These are phyloP conservation scores for Lasiommata megera DNA, from an alignment of 2,888 invertebrate genomes.

Conservation along the genomic window DNA sequence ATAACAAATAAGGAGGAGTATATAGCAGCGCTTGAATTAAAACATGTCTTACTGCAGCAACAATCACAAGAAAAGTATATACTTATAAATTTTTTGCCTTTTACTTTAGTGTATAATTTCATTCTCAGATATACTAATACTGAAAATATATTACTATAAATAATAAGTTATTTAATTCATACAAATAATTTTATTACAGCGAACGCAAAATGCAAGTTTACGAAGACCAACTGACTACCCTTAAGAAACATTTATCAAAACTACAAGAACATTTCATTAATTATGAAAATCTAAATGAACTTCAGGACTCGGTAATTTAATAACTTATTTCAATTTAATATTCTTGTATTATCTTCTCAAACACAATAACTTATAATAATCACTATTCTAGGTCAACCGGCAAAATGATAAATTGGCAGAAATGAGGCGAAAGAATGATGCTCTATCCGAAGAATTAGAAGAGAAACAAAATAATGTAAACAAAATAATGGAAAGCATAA, in stretches of 20 bases:
- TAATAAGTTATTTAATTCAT: not conserved
- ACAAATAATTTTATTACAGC: slow-evolving; percentile 42
- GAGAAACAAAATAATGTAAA: slow-evolving; percentile 53
- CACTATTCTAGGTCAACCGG: slow-evolving; percentile 47
- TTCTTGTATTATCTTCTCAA: too few species aligned
- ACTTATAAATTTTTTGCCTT: not conserved
- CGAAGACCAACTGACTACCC: slow-evolving; percentile 52
- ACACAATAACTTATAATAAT: too few species aligned
- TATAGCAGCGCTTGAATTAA: slow-evolving; percentile 53
- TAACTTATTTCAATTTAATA: too few species aligned
- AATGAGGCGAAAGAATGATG: slow-evolving; percentile 48
- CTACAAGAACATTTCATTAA: slow-evolving; percentile 60
- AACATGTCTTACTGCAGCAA: slow-evolving; percentile 46
- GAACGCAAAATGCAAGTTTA: slow-evolving; percentile 59
- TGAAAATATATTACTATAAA: too few species aligned
- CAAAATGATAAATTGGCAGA: slow-evolving; percentile 54
- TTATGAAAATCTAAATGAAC: slow-evolving; percentile 54
- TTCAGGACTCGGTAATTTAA: slow-evolving; percentile 54
- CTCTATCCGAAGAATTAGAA: slow-evolving; percentile 51
- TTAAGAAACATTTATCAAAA: slow-evolving; percentile 55
- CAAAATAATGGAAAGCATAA: slow-evolving; percentile 40
- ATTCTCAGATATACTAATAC: too few species aligned
- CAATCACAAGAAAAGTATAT: slow-evolving; percentile 54
- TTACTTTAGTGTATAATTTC: not conserved
- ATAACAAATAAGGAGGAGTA: slow-evolving; percentile 51